phyloP scores from a whole-genome alignment of 2,888 invertebrate genomes.

The Volucella bombylans region DNA sequence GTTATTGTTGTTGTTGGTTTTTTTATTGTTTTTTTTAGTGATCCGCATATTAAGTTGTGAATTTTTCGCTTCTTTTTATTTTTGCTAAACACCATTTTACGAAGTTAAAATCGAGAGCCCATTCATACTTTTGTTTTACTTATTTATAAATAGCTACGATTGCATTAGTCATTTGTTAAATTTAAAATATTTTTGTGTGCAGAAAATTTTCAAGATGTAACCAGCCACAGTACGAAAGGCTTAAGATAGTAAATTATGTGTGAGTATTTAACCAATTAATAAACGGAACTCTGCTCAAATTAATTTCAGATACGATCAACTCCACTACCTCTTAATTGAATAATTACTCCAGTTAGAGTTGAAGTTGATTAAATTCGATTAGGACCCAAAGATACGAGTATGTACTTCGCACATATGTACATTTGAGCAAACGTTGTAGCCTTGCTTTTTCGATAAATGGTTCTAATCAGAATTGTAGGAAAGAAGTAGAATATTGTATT shows the following conservation, averaged over 20 bases:
- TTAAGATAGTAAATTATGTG: slow-evolving; percentile 34
- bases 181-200: slow-evolving; percentile 3
- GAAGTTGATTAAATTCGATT: slow-evolving; percentile 65
- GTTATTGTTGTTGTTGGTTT: background rate
- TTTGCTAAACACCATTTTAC: slow-evolving; percentile 17
- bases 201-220: background rate
- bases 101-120: slow-evolving; percentile 12
- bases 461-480: background rate
- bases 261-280: slow-evolving; percentile 36
- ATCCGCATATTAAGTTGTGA: slow-evolving; percentile 62
- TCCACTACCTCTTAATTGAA: slow-evolving; percentile 45
- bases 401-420: slow-evolving; percentile 8
- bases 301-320: slow-evolving; percentile 48
- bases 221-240: background rate
- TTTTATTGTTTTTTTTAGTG: slow-evolving; percentile 33
- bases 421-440: background rate
- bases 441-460: slow-evolving; percentile 20
- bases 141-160: slow-evolving; percentile 5
- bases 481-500: background rate
- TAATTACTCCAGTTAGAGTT: slow-evolving; percentile 57
- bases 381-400: slow-evolving; percentile 12
- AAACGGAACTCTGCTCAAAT: slow-evolving; percentile 32
- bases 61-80: slow-evolving; percentile 9
- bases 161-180: slow-evolving; percentile 26
- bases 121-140: slow-evolving; percentile 14